A percentile compares a stretch with the other conserved stretches of the same genome.
These are phyloP conservation scores for Dendrolimus punctatus DNA, from an alignment of 1,140 invertebrate genomes.

Conservation along the genomic window DNA sequence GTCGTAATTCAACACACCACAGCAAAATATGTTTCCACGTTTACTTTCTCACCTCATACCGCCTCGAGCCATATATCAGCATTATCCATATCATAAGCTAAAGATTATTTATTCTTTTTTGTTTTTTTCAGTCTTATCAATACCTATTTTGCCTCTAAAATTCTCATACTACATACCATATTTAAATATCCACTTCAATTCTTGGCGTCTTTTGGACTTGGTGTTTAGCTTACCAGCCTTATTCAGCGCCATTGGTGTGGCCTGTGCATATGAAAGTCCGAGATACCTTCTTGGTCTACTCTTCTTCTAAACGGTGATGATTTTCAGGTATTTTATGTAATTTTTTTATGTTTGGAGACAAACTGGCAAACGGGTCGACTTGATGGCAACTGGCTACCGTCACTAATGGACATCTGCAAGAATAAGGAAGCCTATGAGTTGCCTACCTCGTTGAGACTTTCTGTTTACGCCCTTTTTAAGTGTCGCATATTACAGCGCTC, in stretches of 20 bases:
- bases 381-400: too few species aligned
- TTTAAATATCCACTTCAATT: conserved; percentile 67
- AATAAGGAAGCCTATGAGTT: too few species aligned
- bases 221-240: conserved; percentile 75
- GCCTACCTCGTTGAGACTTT: too few species aligned
- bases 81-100: too few species aligned
- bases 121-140: conserved; percentile 39
- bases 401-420: too few species aligned
- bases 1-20: too few species aligned
- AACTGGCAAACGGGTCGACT: too few species aligned
- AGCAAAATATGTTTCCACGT: too few species aligned
- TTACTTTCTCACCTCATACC: too few species aligned
- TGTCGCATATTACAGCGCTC: too few species aligned
- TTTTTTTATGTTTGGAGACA: background rate
- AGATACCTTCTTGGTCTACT: conserved; percentile 80
- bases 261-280: conserved; percentile 79
- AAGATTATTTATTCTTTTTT: background rate
- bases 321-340: conserved; percentile 29
- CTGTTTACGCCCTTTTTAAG: too few species aligned
- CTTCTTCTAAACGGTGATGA: conserved; percentile 20
- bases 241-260: conserved; percentile 69
- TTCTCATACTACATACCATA: conserved; percentile 54
- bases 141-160: conserved; percentile 46
- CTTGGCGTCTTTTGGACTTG: conserved; percentile 79
- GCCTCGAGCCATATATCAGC: too few species aligned